Conservation (phyloP, 53 echinoderm and acorn worm genomes). For the Crossaster papposus region DNA sequence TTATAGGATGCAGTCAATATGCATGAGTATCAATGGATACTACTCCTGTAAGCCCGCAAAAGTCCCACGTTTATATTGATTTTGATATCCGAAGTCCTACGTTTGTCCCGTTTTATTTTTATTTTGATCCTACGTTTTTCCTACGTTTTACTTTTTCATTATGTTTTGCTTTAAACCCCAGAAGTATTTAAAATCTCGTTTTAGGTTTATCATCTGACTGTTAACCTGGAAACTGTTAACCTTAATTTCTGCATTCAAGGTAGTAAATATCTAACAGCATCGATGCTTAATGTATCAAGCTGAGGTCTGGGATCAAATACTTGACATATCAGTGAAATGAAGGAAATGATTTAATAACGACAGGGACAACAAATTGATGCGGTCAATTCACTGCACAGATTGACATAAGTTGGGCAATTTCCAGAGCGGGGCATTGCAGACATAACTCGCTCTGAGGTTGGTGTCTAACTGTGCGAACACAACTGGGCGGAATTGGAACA, state of each 20-base stretch:
- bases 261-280: not conserved
- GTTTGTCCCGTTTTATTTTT: too few relatives aligned
- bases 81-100: too few relatives aligned
- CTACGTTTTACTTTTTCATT: too few relatives aligned
- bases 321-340: not conserved
- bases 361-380: not conserved
- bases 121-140: too few relatives aligned
- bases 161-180: too few relatives aligned
- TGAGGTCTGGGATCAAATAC: not conserved
- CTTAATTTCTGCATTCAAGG: not conserved
- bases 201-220: too few relatives aligned
- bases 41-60: too few relatives aligned
- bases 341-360: slow-evolving; percentile 2
- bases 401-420: slow-evolving; percentile 14
- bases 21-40: too few relatives aligned
- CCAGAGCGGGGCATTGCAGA: not conserved
- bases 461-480: not conserved
- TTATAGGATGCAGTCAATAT: too few relatives aligned
- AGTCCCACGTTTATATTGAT: too few relatives aligned
- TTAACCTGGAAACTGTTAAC: not conserved
- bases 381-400: slow-evolving; percentile 16
- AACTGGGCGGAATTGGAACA: not conserved
- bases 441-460: not conserved
- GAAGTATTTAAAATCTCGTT: too few relatives aligned
- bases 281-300: not conserved